A percentile compares a stretch with the other conserved stretches of the same genome.
phyloP scores from a whole-genome alignment of 2,113 vertebrate species.

The Tonatia bakeri region DNA sequence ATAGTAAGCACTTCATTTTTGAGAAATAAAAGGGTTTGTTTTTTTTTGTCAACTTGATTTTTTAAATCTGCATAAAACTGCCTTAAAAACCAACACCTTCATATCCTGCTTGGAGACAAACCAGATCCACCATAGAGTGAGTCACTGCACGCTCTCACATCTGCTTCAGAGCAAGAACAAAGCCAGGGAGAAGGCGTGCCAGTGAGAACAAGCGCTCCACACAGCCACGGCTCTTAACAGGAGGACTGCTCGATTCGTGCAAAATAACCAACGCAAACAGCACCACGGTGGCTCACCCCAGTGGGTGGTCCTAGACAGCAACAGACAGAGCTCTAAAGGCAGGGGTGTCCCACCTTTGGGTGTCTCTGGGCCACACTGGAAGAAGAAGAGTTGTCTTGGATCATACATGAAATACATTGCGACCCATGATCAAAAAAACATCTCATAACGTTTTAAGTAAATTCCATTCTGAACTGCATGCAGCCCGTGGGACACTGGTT shows the following conservation, averaged over 20 bases:
- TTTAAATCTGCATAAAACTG: background rate
- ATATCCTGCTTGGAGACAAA: background rate
- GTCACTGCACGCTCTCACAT: background rate
- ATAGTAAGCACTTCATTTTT: background rate
- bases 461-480: no score
- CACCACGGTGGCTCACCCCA: rapidly evolving
- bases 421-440: no score
- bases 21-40: background rate
- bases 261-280: no score
- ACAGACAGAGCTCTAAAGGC: no score
- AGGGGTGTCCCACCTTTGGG: no score
- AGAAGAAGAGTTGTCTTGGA: no score
- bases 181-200: rapidly evolving
- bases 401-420: no score
- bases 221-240: rapidly evolving
- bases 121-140: background rate
- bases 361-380: no score
- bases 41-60: background rate
- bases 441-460: no score
- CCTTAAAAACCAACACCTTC: background rate
- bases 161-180: background rate
- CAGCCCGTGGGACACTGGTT: no score
- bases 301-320: background rate
- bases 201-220: rapidly evolving
- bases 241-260: no score